Evolutionary conservation across 2,888 invertebrate species (phyloP).

Genomic region (Apodemia zela): DNA sequence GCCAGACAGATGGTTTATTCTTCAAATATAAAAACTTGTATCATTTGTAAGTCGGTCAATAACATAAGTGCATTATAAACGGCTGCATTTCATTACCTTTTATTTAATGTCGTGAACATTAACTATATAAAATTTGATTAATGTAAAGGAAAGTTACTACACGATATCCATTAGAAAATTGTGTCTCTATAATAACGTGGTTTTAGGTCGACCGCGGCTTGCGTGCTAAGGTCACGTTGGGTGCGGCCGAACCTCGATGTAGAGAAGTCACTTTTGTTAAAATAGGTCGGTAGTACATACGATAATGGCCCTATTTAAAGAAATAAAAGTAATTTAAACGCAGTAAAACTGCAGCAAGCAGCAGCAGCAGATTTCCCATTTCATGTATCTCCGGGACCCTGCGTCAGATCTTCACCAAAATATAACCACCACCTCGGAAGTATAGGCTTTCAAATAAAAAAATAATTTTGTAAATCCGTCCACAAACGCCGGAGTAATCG

Average conservation of each 20-base stretch:
- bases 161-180: conserved; percentile 12
- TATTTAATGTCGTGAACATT: neutral
- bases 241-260: neutral
- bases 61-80: neutral
- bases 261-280: neutral
- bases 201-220: conserved; percentile 3
- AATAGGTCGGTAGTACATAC: neutral
- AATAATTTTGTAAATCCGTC: too few relatives aligned
- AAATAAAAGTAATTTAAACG: too few relatives aligned
- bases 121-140: conserved; percentile 1
- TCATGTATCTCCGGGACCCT: too few relatives aligned
- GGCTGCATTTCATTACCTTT: neutral
- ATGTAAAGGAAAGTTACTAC: conserved; percentile 7
- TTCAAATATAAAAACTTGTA: too few relatives aligned
- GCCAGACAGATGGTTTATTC: too few relatives aligned
- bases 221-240: conserved; percentile 5
- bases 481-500: too few relatives aligned
- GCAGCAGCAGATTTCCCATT: too few relatives aligned
- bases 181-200: conserved; percentile 15
- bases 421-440: too few relatives aligned
- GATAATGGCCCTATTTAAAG: too few relatives aligned
- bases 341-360: too few relatives aligned
- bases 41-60: neutral
- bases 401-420: too few relatives aligned
- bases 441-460: too few relatives aligned